Base-by-base conservation (phyloP, 37 sponge, comb jelly and placozoan species). In the Crambe crambe region DNA sequence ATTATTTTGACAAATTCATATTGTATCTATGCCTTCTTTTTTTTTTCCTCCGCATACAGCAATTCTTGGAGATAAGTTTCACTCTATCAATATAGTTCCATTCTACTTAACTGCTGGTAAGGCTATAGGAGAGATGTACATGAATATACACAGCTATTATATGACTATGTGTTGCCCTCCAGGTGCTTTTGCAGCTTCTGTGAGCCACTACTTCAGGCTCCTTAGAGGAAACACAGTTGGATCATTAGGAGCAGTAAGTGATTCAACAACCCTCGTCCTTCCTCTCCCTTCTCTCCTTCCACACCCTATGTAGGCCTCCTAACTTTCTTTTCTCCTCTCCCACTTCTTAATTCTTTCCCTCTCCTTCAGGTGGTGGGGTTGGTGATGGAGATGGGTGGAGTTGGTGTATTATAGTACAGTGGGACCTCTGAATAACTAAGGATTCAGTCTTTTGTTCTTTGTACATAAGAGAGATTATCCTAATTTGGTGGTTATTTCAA, bases 221-320 rank as follows among this genome's bases (percentile, higher is more conserved):
- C 20, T 59, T 30, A 18, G 73, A 32, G 25, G 9, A 0, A 54
- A 31, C 21, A 18, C 38, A 31, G 36, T 76, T 20, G 61, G 58
- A 29, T 80, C 82, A 77, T 71, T 87, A 1, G 81, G 88, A 68
- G 88, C 81, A 47, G 88, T 76, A 39, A 76, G 82, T 75, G 29
- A 17, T 30, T 58, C 56, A 9, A 51, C 56, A 4, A 9, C 70
- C 22, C 64, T 62, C 64, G 6, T 26, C 64, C 64, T 26, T 62
- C 25, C 64, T 62, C n/a, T 62, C 64, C 8, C 25, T 26, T n/a
- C 37, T 41, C 42, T 57, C 31, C 47, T 40, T 57, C 56, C 68
- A 3, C 68, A 29, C 54, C 72, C 42, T 35, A 30, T 54, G 22
- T 26, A n/a, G 1, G 29, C 43, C 30, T 12, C 58, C 74, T 75